Conservation (phyloP, 2,888 invertebrate species). For the Trachelus tabidus region DNA sequence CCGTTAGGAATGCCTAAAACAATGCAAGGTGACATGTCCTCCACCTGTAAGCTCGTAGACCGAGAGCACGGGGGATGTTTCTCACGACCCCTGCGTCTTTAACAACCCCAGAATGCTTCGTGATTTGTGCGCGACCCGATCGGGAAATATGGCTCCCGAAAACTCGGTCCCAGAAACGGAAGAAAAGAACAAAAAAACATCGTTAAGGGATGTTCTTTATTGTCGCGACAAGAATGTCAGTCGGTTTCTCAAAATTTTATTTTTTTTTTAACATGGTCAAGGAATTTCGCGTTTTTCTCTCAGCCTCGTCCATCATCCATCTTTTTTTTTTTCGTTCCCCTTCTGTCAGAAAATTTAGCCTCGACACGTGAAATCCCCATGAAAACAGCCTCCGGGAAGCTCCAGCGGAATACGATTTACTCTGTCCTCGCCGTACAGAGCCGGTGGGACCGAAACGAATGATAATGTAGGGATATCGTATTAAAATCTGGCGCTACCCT, state of each 20-base stretch:
- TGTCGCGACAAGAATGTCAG: not conserved
- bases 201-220: not conserved
- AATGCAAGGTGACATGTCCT: slow-evolving; percentile 59
- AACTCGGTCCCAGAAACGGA: slow-evolving; percentile 16
- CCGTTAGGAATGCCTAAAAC: slow-evolving; percentile 61
- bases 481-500: slow-evolving; percentile 58
- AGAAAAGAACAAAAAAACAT: not conserved
- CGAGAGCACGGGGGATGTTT: slow-evolving; percentile 36
- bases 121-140: slow-evolving; percentile 54
- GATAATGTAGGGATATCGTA: slow-evolving; percentile 59
- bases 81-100: slow-evolving; percentile 46
- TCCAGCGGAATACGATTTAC: not conserved
- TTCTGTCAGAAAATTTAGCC: not conserved
- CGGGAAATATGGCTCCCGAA: slow-evolving; percentile 40
- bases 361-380: not conserved
- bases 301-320: not conserved
- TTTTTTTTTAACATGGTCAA: not conserved
- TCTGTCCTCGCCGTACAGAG: not conserved
- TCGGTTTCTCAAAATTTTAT: not conserved
- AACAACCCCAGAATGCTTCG: slow-evolving; percentile 19
- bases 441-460: slow-evolving; percentile 46
- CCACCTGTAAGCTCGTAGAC: slow-evolving; percentile 31
- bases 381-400: not conserved
- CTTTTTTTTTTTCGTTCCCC: not conserved
- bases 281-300: not conserved